phyloP scores from a whole-genome alignment of 2,113 vertebrate species.

The Rhineura floridana region DNA sequence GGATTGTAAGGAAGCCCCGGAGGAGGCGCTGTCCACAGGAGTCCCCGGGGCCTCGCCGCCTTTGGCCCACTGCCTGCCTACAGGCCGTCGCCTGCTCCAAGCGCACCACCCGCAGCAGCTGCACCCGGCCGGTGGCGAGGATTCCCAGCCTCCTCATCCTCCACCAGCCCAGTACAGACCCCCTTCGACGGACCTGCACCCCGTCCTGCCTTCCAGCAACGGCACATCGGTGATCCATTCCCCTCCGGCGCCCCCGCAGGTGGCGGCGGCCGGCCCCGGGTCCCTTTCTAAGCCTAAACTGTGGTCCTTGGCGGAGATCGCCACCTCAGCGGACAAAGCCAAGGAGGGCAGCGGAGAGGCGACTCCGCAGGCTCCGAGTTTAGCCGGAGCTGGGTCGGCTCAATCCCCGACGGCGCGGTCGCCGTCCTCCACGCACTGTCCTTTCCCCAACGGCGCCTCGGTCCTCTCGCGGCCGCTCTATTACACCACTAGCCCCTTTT shows the following conservation, averaged over 20 bases:
- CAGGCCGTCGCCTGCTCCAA: slow-evolving; percentile 68
- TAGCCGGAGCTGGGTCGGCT: slow-evolving; percentile 70
- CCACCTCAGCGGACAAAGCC: slow-evolving; percentile 93
- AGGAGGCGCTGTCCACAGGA: slow-evolving; percentile 80
- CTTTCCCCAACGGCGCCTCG: slow-evolving; percentile 79
- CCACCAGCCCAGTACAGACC: slow-evolving; percentile 36
- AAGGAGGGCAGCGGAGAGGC: slow-evolving; percentile 78
- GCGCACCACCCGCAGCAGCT: slow-evolving; percentile 39
- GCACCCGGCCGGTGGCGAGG: slow-evolving; percentile 39
- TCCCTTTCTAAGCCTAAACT: slow-evolving; percentile 92
- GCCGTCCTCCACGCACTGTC: slow-evolving; percentile 74
- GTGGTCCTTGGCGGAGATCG: slow-evolving; percentile 96
- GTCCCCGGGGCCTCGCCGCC: slow-evolving; percentile 81
- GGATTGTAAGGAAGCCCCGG: slow-evolving; percentile 87
- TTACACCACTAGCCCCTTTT: slow-evolving; percentile 93
- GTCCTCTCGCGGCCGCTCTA: slow-evolving; percentile 93
- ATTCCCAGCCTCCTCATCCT: slow-evolving; percentile 49
- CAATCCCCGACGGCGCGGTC: slow-evolving; percentile 55
- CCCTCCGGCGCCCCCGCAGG: slow-evolving; percentile 70
- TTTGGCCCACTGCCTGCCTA: slow-evolving; percentile 63
- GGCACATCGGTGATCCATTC: slow-evolving; percentile 93
- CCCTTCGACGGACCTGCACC: slow-evolving; percentile 65
- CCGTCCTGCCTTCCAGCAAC: slow-evolving; percentile 67
- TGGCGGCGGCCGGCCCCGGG: slow-evolving; percentile 53
- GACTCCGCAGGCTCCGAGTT: not conserved